Conservation (phyloP, 2,113 vertebrate species). For the Mirza zaza region DNA sequence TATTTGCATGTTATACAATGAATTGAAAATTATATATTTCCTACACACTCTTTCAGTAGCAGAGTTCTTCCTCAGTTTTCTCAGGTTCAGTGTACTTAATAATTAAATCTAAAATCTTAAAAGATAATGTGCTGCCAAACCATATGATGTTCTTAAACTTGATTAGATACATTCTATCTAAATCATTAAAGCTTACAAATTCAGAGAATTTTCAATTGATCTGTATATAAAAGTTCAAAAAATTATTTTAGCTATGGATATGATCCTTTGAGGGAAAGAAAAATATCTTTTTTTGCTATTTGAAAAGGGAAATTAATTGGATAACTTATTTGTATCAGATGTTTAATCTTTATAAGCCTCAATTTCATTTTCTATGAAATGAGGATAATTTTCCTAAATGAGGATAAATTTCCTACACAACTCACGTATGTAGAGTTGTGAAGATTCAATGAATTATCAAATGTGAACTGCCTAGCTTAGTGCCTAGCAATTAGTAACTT, state of each 20-base stretch:
- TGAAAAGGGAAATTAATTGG: conserved; percentile 8
- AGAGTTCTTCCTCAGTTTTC: neutral
- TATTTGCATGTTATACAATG: conserved; percentile 8
- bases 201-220: neutral
- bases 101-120: conserved; percentile 52
- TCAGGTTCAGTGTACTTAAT: neutral
- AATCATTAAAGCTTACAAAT: neutral
- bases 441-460: neutral
- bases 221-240: neutral
- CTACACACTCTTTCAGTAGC: neutral
- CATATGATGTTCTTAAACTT: neutral
- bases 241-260: conserved; percentile 31
- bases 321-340: conserved; percentile 3
- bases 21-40: conserved; percentile 13
- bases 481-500: neutral
- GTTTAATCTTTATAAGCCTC: conserved; percentile 3
- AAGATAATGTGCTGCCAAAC: neutral
- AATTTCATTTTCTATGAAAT: neutral
- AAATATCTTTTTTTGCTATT: neutral
- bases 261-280: neutral
- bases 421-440: neutral
- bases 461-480: neutral
- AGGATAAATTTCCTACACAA: neutral
- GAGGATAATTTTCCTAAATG: neutral
- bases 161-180: conserved; percentile 18